Conservation (phyloP, 2,888 invertebrate genomes). For the Liposcelis brunnea region DNA sequence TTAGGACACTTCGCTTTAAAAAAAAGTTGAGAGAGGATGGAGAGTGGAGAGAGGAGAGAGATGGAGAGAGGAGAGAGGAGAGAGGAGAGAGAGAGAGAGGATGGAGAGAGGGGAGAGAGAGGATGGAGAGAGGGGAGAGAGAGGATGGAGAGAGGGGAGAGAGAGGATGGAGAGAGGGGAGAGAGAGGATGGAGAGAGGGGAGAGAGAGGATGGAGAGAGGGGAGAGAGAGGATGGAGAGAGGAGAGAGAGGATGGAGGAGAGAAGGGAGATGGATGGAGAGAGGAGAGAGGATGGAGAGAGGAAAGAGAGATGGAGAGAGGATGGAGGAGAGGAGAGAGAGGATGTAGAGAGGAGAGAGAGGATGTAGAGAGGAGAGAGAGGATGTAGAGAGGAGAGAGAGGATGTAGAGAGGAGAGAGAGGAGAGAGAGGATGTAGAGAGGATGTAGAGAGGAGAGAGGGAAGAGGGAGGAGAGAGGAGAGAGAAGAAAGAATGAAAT, state of each 20-base stretch:
- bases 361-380: no score
- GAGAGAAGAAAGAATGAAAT: background rate
- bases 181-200: background rate
- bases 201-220: background rate
- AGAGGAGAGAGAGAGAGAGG: background rate
- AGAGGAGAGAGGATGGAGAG: background rate
- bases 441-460: no score
- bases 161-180: background rate
- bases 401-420: no score
- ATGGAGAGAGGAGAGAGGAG: background rate
- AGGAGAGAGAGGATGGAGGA: background rate
- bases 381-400: no score
- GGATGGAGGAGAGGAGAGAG: conserved; percentile 1
- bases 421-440: no score
- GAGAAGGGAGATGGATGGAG: background rate
- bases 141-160: background rate
- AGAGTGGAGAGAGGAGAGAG: no score
- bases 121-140: background rate
- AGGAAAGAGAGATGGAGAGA: conserved; percentile 1
- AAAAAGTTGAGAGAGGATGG: no score
- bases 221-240: background rate
- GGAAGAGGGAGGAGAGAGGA: background rate
- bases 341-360: no score
- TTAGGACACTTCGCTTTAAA: no score
- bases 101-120: no score